phyloP scores from a whole-genome alignment of 2,113 vertebrate species.

The Micromys minutus region DNA sequence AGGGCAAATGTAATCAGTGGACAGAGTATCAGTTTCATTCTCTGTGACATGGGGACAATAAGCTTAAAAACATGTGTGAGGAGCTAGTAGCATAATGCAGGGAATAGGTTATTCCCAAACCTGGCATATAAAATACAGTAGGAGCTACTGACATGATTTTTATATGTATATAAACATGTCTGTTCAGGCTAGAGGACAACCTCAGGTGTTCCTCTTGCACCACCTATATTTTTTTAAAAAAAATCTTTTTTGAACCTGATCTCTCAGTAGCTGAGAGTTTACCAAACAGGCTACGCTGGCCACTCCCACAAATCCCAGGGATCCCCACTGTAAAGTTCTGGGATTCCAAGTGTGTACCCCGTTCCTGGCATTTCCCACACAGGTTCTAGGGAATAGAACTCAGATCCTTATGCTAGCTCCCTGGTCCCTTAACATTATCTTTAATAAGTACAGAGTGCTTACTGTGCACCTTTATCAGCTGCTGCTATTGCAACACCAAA shows the following conservation, averaged over 20 bases:
- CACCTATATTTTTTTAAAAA: not conserved
- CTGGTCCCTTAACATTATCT: not conserved
- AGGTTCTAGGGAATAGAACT: not conserved
- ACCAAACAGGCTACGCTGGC: not conserved
- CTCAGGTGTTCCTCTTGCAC: not conserved
- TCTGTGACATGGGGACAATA: not conserved
- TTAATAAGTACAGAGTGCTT: not conserved
- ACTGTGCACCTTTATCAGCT: not conserved
- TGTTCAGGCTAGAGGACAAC: not conserved
- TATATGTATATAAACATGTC: not conserved
- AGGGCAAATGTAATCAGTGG: not conserved
- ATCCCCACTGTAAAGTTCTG: not conserved
- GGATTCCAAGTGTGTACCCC: not conserved
- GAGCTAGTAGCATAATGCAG: not conserved
- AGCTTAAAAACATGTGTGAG: not conserved
- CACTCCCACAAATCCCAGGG: not conserved
- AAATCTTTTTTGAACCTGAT: not conserved
- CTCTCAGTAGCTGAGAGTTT: not conserved
- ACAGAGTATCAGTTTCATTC: not conserved
- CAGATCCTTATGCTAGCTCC: not conserved
- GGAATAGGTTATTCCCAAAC: not conserved
- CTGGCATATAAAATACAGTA: not conserved
- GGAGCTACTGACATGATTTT: not conserved
- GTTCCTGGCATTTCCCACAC: not conserved
- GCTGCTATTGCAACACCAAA: not conserved